Evolutionary conservation across 2,797 vertebrate species (phyloP).

Genomic region (Tenualosa ilisha): DNA sequence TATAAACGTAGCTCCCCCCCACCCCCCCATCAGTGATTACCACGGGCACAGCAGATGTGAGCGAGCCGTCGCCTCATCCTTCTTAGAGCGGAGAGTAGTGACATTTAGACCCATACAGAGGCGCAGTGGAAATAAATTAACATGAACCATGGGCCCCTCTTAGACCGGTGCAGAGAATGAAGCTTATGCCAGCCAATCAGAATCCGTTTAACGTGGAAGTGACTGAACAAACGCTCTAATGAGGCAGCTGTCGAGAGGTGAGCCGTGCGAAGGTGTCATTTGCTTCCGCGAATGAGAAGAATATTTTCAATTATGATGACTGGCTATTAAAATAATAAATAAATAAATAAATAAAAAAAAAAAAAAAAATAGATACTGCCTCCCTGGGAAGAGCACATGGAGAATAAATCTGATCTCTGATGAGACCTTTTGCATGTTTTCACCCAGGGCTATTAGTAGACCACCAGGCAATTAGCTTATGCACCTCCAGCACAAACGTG

Average conservation of each 20-base stretch:
- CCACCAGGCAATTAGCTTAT: constrained; percentile 29
- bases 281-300: background rate
- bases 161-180: background rate
- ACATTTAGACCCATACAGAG: constrained; percentile 54
- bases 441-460: background rate
- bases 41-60: constrained; percentile 48
- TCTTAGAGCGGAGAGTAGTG: constrained; percentile 17
- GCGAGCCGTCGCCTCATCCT: constrained; percentile 30
- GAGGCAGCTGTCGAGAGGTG: background rate
- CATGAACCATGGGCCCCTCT: constrained; percentile 43
- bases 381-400: background rate
- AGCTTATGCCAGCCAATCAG: background rate
- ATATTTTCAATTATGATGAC: constrained; percentile 19
- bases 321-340: background rate
- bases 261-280: background rate
- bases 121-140: constrained; percentile 53
- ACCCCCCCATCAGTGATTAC: constrained; percentile 46
- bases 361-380: background rate
- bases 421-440: background rate
- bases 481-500: background rate
- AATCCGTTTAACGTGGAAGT: background rate
- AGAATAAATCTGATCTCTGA: background rate
- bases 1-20: constrained; percentile 20
- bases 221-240: background rate
- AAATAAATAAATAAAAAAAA: too few species aligned